phyloP scores from a whole-genome alignment of 2,888 invertebrate genomes.

The Chloromyia formosa region DNA sequence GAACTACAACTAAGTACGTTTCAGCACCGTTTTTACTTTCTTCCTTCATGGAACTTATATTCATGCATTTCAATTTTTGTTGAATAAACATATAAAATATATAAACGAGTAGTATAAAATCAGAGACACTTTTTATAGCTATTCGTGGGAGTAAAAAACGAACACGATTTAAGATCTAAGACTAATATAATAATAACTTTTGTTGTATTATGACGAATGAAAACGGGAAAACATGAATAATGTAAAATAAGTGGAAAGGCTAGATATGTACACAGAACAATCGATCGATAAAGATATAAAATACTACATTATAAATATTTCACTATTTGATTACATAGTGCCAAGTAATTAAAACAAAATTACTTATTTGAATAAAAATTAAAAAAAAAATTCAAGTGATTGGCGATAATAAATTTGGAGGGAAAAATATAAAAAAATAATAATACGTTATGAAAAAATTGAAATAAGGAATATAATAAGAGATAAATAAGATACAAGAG shows the following conservation, averaged over 20 bases:
- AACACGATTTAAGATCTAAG: slow-evolving; percentile 4
- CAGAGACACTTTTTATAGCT: slow-evolving; percentile 4
- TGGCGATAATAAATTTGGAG: background rate
- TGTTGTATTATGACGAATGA: background rate
- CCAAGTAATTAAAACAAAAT: slow-evolving; percentile 18
- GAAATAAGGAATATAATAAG: background rate
- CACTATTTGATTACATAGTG: slow-evolving; percentile 38
- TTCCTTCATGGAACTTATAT: background rate
- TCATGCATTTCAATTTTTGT: too few species aligned
- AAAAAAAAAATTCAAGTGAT: background rate
- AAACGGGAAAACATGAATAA: background rate
- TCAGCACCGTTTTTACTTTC: background rate
- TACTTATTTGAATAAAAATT: slow-evolving; percentile 1
- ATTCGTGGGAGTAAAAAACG: background rate
- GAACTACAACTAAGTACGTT: background rate
- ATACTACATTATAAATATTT: background rate
- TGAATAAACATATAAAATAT: background rate
- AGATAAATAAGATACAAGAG: background rate
- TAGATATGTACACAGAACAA: background rate
- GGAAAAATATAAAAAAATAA: background rate
- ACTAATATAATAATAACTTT: slow-evolving; percentile 2
- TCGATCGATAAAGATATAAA: background rate
- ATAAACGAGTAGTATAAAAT: background rate
- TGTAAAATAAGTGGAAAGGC: background rate
- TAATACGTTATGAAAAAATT: background rate